Base-by-base conservation (phyloP, 2,888 invertebrate genomes). In the Pristionchus arcanus region DNA sequence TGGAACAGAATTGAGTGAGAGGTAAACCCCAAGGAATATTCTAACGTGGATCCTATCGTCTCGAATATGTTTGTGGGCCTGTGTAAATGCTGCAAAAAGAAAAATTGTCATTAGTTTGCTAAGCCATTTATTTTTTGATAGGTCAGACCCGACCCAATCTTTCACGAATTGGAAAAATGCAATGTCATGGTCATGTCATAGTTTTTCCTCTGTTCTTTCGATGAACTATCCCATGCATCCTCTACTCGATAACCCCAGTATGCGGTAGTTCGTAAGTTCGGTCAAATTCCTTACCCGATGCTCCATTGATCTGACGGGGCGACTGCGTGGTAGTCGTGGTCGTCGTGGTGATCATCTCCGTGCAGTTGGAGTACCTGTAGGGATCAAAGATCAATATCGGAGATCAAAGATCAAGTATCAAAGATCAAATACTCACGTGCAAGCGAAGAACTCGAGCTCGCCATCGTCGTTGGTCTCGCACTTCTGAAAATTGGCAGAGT, bases 281-380 rank as follows among this genome's bases (percentile, higher is more conserved):
- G 34, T 31, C 34, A 81, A n/a, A 81, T 19, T 1, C 11, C 85
- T 85, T 28, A 85, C 85, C 85, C 21, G 63, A 21, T 55, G 25
- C 63, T 25, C 31, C 63, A 16, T 42, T 49, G 55, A 34, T 21
- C 28, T 53, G 28, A 19, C 25, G 37, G 13, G 87, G 87, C 55
- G 68, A 37, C 19, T 21, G 42, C 68, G 87, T 87, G 19, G 87
- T 87, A 5, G 87, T 87, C n/a, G 87, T 87, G 63, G 87, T 87
- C 28, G 87, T 87, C 49, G 87, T 87, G 66, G 87, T 87, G 71
- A 87, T 68, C 68, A 42, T n/a, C 49, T 59, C 87, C 19, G 87
- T 87, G 68, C 87, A 87, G 87, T 87, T 87, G 71, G 31, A n/a
- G 55, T 68, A 55, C 25, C 71, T 87, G 71, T 2, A 81, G 19